Base-by-base conservation (phyloP, 2,113 vertebrate species). In the Malaclemys terrapin region DNA sequence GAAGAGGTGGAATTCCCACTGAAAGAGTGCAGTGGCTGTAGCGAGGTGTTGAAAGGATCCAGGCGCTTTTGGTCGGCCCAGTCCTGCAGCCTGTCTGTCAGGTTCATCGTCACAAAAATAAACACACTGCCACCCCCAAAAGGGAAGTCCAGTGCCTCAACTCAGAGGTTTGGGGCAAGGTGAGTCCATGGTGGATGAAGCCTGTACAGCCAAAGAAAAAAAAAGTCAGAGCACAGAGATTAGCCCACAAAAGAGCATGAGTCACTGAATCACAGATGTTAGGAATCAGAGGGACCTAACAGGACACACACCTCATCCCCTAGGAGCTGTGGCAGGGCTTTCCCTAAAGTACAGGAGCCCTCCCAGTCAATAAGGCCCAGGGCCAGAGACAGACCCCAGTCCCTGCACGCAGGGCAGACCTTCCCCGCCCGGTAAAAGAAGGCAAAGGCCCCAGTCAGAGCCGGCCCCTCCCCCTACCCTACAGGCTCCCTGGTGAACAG, bases 91-190 rank as follows among this genome's bases (percentile, higher is more conserved):
- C 94, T 93, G 83, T 93, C 97, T 10, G 99, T 99, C 91, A 97
- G 97, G 98, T 99, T 99, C 99, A 99, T 99, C 92, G 97, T 99
- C 97, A 89, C 84, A 94, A 90, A 90, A 42, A 90, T 27, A 85
- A 53, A 5, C 53, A 17, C 50, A 89, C 80, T 69, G 88, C 80
- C 65, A 50, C 76, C 86, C 86, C 81, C 72, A 84, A 53, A 11
- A 76, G 56, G 84, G 94, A 65, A 93, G 85, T 91, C 88, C 22
- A 87, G 87, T 76, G 54, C 49, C 75, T 95, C 92, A 89, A 86
- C 80, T 97, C 65, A 96, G 96, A 92, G 56, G 35, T 38, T 56
- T 17, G 81, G 24, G 90, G 76, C 88, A 62, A 81, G 76, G 88
- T 76, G 72, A 88, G 78, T 85, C 94, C 91, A 59, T 42, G 89